phyloP scores from a whole-genome alignment of 2,113 vertebrate genomes.

The Dendropsophus ebraccatus region DNA sequence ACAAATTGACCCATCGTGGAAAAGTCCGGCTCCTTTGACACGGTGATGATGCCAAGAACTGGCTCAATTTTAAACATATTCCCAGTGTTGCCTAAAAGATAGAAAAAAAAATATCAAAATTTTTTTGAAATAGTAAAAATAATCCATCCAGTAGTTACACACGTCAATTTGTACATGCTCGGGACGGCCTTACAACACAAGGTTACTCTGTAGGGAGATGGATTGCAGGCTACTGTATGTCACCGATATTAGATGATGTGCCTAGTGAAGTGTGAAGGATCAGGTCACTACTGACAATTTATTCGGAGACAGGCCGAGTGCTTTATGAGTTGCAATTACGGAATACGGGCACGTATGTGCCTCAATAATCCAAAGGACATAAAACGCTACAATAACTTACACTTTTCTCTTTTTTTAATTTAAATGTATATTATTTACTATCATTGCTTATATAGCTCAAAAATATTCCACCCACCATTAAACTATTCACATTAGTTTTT shows the following conservation, averaged over 20 bases:
- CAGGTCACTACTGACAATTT: constrained; percentile 41
- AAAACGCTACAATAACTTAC: too few species aligned
- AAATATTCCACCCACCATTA: background rate
- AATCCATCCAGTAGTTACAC: background rate
- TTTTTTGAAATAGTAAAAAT: constrained; percentile 6
- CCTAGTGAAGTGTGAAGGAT: constrained; percentile 42
- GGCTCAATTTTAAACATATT: constrained; percentile 92
- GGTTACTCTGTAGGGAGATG: constrained; percentile 19
- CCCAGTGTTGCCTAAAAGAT: constrained; percentile 85
- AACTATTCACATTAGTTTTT: background rate
- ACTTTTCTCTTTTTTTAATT: background rate
- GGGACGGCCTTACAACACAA: background rate
- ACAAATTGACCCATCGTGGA: constrained; percentile 88
- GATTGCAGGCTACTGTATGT: constrained; percentile 31
- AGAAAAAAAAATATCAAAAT: constrained; percentile 58
- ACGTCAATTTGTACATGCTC: background rate
- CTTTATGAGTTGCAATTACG: constrained; percentile 19
- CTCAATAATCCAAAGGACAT: background rate
- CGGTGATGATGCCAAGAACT: constrained; percentile 87
- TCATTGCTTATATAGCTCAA: too few species aligned
- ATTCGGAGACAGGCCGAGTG: constrained; percentile 6
- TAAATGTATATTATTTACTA: too few species aligned
- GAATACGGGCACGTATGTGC: background rate
- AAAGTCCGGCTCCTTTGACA: constrained; percentile 89
- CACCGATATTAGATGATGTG: constrained; percentile 40